Evolutionary conservation across 2,888 invertebrate species (phyloP), one percentile per base, ranked within the genome.

Genomic region (Listrodromus nycthemerus): DNA sequence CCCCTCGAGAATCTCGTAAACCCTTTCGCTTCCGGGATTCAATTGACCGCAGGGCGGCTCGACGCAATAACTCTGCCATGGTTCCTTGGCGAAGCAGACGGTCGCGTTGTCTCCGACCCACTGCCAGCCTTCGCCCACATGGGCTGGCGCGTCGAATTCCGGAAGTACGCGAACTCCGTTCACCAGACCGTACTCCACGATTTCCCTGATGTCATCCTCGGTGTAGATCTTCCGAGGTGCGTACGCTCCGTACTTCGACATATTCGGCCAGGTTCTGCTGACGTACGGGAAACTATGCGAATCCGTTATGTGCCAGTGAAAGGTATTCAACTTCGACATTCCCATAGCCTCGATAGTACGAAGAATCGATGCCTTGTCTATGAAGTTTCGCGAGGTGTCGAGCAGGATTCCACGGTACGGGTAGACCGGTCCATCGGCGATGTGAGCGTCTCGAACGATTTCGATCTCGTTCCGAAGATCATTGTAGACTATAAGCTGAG

Each of bases 281-380:
- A 96, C 96, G 90, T 98, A 96, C 0, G 99, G 99, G 92, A 99
- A 99, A 88, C 98, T 98, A 86, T 98, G 98, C 21, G 97, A 97
- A 93, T 99, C 99, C 0, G 97, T 97, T 74, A 98, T 97, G 90
- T 98, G 97, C 98, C 98, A 99, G 91, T 99, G 99, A 94, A 99
- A 97, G 0, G 97, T 97, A 92, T 99, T 99, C 89, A 99, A 91
- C 93, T 99, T 99, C 37, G 97, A 97, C 91, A 96, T 95, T 0
- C 97, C 96, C 98, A 99, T 98, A 0, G 95, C 98, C 90, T 98
- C 98, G 88, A 99, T 94, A 10, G 97, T 97, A 19, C 95, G 94
- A 89, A 97, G 96, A 82, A 98, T 96, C 0, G 96, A 94, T 0
- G 95, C 95, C 8, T 97, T 95, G 10, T 96, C 95, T 88, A 97